Evolutionary conservation across 2,113 vertebrate genomes (phyloP).

Genomic region (Gymnogyps californianus): DNA sequence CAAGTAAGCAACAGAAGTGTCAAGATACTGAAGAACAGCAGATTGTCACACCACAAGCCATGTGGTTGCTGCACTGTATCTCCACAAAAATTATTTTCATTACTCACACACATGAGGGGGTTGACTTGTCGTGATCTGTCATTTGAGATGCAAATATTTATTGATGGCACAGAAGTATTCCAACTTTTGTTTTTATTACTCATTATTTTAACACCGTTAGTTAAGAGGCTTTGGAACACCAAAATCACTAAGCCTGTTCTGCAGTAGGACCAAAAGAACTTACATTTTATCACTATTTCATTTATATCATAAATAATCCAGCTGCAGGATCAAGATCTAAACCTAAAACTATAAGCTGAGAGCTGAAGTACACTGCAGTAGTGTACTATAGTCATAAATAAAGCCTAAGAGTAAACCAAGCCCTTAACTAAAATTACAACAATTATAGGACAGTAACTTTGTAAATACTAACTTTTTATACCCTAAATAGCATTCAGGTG

Average conservation of each 20-base stretch:
- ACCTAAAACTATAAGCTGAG: neutral
- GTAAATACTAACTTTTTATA: neutral
- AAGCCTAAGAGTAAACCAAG: neutral
- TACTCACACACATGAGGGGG: constrained; percentile 26
- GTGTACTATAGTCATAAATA: neutral
- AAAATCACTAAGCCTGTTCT: neutral
- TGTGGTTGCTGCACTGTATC: neutral
- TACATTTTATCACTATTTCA: neutral
- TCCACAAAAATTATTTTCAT: constrained; percentile 20
- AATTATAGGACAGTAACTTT: neutral
- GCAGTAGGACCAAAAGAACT: neutral
- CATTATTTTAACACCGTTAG: neutral
- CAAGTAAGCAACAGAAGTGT: neutral
- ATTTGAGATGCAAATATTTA: constrained; percentile 47
- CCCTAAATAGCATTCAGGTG: neutral
- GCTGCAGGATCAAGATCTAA: neutral
- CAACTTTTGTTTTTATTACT: constrained; percentile 21
- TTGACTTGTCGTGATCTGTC: constrained; percentile 22
- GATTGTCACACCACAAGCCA: constrained; percentile 27
- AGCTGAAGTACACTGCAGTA: neutral
- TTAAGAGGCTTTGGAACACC: neutral
- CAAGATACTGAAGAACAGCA: constrained; percentile 7
- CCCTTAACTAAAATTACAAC: neutral
- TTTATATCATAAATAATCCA: neutral
- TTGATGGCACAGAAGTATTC: constrained; percentile 1